phyloP scores from a whole-genome alignment of 2,888 invertebrate genomes.

The Nephrocerus scutellatus region DNA sequence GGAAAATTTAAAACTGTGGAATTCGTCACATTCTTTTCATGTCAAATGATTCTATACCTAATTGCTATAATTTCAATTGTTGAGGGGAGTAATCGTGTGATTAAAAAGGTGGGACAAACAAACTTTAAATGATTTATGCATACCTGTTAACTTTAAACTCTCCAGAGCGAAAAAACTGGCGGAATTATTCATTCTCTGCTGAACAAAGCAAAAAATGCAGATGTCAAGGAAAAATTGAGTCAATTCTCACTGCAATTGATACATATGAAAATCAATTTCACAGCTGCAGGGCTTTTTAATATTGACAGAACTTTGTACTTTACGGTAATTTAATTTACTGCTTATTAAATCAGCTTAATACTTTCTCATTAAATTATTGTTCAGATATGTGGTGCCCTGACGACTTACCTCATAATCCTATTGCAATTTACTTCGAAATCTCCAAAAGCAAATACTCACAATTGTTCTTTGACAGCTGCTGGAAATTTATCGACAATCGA shows the following conservation, averaged over 20 bases:
- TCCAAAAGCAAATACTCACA: too few relatives aligned
- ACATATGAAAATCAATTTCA: conserved; percentile 45
- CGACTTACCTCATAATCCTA: conserved; percentile 47
- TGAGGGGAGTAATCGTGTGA: conserved; percentile 44
- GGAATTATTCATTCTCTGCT: conserved; percentile 41
- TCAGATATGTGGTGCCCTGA: conserved; percentile 46
- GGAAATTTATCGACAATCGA: too few relatives aligned
- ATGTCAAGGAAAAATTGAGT: conserved; percentile 40
- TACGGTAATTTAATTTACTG: conserved; percentile 33
- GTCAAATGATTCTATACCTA: conserved; percentile 44
- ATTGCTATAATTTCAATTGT: conserved; percentile 46
- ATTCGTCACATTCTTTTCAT: conserved; percentile 46
- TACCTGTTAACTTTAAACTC: conserved; percentile 19
- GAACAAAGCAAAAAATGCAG: conserved; percentile 37
- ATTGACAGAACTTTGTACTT: conserved; percentile 47
- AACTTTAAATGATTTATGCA: not conserved
- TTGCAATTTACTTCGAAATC: conserved; percentile 43
- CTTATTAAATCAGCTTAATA: not conserved
- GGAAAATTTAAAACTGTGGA: conserved; percentile 44
- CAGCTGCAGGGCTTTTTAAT: conserved; percentile 47
- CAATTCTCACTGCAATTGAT: conserved; percentile 46
- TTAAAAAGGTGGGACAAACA: conserved; percentile 34
- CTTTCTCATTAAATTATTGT: conserved; percentile 8
- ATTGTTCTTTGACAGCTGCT: too few relatives aligned
- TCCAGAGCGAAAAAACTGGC: conserved; percentile 42